These are phyloP conservation scores for Siniperca scherzeri DNA, from an alignment of 2,797 vertebrate genomes.

Conservation along the genomic window DNA sequence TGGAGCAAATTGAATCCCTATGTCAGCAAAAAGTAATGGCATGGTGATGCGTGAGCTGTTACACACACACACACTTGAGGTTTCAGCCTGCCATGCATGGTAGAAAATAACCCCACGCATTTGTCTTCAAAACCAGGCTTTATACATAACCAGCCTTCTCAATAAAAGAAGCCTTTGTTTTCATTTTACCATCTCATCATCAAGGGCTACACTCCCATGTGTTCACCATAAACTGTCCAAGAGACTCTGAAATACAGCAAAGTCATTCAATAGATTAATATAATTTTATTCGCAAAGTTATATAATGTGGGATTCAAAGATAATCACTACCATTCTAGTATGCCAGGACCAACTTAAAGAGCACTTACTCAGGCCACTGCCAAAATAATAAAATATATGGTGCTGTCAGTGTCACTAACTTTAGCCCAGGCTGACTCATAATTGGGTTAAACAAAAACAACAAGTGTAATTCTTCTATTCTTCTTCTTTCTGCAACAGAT, in stretches of 20 bases:
- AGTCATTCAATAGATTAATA: conserved; percentile 32
- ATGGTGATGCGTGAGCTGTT: conserved; percentile 25
- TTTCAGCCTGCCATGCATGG: conserved; percentile 47
- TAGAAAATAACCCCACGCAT: conserved; percentile 56
- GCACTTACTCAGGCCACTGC: not conserved
- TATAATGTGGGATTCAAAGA: conserved; percentile 29
- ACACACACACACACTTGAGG: conserved; percentile 28
- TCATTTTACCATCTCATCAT: conserved; percentile 61
- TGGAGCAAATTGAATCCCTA: conserved; percentile 19
- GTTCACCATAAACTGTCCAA: conserved; percentile 40
- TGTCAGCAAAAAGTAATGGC: conserved; percentile 21
- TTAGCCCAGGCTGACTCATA: not conserved
- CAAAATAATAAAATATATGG: conserved; percentile 22
- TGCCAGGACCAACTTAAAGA: conserved; percentile 20
- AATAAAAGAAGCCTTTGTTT: conserved; percentile 73
- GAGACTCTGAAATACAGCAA: conserved; percentile 45
- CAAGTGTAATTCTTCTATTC: not conserved
- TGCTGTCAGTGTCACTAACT: not conserved
- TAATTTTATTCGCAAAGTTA: conserved; percentile 36
- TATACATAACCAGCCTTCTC: conserved; percentile 47
- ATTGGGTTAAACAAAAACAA: conserved; percentile 8
- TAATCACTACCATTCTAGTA: conserved; percentile 16
- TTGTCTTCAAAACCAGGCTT: conserved; percentile 56
- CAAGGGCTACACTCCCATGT: conserved; percentile 33
- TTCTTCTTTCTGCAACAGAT: not conserved